These are phyloP conservation scores for Pristis pectinata DNA, from an alignment of 2,797 vertebrate genomes.

Conservation along the genomic window DNA sequence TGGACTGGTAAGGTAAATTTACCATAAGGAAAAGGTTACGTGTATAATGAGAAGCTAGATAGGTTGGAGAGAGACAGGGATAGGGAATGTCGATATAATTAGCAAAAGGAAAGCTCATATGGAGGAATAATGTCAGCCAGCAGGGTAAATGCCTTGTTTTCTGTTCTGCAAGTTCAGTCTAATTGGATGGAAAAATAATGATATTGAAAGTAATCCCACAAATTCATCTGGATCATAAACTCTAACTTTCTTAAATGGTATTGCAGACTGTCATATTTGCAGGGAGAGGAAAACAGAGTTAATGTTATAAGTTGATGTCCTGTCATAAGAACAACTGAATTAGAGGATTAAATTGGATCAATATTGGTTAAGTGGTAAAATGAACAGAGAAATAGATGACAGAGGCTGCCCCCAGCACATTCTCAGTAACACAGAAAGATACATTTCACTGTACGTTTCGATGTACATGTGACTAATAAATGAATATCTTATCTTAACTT, in stretches of 20 bases:
- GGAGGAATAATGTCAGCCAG: background rate
- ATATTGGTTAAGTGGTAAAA: too few relatives aligned
- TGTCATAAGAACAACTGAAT: too few relatives aligned
- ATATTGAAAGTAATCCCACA: background rate
- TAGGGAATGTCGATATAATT: background rate
- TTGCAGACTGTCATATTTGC: background rate
- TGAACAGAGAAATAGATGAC: too few relatives aligned
- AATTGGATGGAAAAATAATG: background rate
- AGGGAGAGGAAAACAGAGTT: too few relatives aligned
- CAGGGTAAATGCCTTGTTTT: background rate
- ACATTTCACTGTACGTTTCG: too few relatives aligned
- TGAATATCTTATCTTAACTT: too few relatives aligned
- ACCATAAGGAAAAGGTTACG: background rate
- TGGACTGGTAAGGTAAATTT: background rate
- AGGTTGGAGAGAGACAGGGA: background rate
- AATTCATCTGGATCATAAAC: background rate
- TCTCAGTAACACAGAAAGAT: too few relatives aligned
- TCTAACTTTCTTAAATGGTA: background rate
- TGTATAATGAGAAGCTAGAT: background rate
- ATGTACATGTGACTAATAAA: too few relatives aligned
- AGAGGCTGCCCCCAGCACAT: too few relatives aligned
- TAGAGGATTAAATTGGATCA: too few relatives aligned
- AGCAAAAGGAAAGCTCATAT: background rate
- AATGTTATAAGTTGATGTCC: too few relatives aligned
- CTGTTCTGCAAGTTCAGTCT: background rate